Conservation (phyloP, 2,888 invertebrate genomes). For the Drosophila neoperkinsi region DNA sequence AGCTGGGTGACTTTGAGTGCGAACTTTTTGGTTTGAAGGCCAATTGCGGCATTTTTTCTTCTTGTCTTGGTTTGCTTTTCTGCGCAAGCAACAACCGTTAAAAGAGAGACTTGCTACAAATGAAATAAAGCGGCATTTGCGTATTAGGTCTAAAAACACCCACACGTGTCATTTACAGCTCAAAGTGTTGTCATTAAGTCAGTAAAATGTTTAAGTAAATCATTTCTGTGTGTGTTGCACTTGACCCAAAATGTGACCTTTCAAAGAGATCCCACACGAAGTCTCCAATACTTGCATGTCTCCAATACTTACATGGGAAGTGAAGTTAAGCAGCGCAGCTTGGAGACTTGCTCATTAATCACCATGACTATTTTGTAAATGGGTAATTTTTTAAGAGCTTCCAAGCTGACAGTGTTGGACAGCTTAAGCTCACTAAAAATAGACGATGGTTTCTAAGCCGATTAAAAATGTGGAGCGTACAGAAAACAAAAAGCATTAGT, state of each 20-base stretch:
- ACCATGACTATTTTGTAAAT: slow-evolving; percentile 69
- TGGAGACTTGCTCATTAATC: slow-evolving; percentile 60
- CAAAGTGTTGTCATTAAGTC: background rate
- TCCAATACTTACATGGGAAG: background rate
- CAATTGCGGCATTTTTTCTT: slow-evolving; percentile 31
- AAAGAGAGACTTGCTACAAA: slow-evolving; percentile 9
- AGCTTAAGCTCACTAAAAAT: slow-evolving; percentile 54
- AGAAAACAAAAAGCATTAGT: background rate
- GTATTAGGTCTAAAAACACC: slow-evolving; percentile 1
- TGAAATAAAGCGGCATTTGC: slow-evolving; percentile 9
- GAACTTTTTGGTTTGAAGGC: slow-evolving; percentile 49
- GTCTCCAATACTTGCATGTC: background rate
- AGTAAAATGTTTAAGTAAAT: background rate
- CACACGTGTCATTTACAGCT: slow-evolving; percentile 5
- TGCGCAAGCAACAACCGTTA: slow-evolving; percentile 36
- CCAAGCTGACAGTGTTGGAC: slow-evolving; percentile 37
- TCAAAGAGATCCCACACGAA: background rate
- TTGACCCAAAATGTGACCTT: slow-evolving; percentile 51
- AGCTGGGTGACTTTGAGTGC: slow-evolving; percentile 35
- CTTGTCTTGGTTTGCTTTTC: background rate
- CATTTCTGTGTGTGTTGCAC: slow-evolving; percentile 31
- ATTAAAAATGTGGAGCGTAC: slow-evolving; percentile 1
- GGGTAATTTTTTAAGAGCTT: slow-evolving; percentile 13
- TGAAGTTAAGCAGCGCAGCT: background rate
- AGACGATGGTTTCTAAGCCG: slow-evolving; percentile 6